phyloP scores from a whole-genome alignment of 2,888 invertebrate genomes.

The Thera britannica region DNA sequence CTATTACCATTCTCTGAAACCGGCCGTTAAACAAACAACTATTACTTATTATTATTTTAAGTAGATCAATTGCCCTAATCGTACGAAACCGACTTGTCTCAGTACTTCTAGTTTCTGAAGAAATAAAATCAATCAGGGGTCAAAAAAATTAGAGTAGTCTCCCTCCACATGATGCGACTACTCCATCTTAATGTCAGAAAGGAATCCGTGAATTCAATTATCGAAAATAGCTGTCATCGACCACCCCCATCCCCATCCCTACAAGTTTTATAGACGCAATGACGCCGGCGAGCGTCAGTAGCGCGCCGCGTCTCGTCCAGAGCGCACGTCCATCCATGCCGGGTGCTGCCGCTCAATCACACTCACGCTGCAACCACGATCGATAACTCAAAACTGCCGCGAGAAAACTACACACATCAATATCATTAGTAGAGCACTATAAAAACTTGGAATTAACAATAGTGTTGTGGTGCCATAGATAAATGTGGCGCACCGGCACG shows the following conservation, averaged over 20 bases:
- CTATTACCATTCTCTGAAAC: too few species aligned
- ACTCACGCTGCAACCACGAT: conserved; percentile 53
- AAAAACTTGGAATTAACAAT: conserved; percentile 41
- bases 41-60: too few species aligned
- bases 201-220: conserved; percentile 26
- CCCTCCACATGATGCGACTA: too few species aligned
- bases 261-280: conserved; percentile 72
- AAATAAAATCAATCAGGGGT: too few species aligned
- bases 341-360: conserved; percentile 41
- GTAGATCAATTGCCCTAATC: too few species aligned
- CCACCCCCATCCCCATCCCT: conserved; percentile 57
- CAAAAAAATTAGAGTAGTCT: too few species aligned
- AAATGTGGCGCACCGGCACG: conserved; percentile 65
- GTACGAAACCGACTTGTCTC: too few species aligned
- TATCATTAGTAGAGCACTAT: conserved; percentile 42
- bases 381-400: conserved; percentile 55
- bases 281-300: conserved; percentile 69
- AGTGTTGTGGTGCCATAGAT: conserved; percentile 58
- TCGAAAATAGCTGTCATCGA: conserved; percentile 46
- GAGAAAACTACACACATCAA: conserved; percentile 40
- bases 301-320: conserved; percentile 65
- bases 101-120: too few species aligned
- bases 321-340: conserved; percentile 52
- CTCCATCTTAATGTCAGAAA: not conserved
- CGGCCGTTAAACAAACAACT: too few species aligned